Evolutionary conservation across 2,797 vertebrate genomes (phyloP), one percentile per base, ranked within the genome.

Genomic region (Lacerta agilis): DNA sequence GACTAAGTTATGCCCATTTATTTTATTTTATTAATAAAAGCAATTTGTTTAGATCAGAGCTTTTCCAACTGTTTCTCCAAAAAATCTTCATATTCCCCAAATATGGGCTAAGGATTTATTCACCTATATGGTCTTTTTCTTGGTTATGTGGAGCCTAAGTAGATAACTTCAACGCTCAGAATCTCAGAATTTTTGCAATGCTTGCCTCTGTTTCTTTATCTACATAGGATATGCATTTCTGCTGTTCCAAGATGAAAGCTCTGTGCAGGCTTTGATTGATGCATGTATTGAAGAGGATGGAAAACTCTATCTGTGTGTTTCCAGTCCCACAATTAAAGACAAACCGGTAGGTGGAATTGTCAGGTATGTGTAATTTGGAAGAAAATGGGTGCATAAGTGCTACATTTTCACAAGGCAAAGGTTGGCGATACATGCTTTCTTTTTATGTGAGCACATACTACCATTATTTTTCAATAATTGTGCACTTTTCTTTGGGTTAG

Each of bases 291-390:
- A 99, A 96, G 99, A 99, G 93, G 99, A 99, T 80, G 98, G 98
- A 86, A 99, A 99, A 92, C 98, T 99, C 82, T 99, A 99, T 97
- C 97, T 99, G 88, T 99, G 99, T 94, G 99, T 99, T 87, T 99
- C 99, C 89, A 99, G 99, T 93, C 99, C 99, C 93, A 99, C 99
- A 91, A 99, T 99, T 97, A 99, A 99, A 97, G 99, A 99, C 96
- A 99, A 99, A 94, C 99, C 99, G 78, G 99, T 99, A 96, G 97
- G 98, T 98, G 67, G 38, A 72, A 77, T 88, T 90, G 81, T 89
- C 84, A 93, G 82, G 64, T 83, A 85, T 72, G 76, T 58, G 75
- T 90, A 67, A 67, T 20, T 78, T 86, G 71, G n/a, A 86, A 55
- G 61, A 13, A 88, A 87, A 8, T 78, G 89, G 77, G 79, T 18